Base-by-base conservation (phyloP, 1,140 invertebrate species). In the Tigriopus japonicus region DNA sequence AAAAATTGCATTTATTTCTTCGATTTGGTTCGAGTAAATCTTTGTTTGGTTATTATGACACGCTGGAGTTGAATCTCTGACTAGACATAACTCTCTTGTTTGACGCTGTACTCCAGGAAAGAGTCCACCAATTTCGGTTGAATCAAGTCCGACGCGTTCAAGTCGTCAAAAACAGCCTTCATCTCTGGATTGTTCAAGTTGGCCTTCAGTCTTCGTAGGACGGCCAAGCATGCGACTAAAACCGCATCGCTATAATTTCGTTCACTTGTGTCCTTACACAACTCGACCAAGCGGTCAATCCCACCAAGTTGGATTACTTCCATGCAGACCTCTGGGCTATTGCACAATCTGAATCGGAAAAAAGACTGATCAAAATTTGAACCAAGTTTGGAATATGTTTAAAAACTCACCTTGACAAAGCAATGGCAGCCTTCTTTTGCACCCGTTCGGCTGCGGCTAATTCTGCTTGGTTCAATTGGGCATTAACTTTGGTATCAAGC, bases 381-480 rank as follows among this genome's bases (percentile, higher is more conserved):
- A 43, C 10, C n/a, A 43, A 43, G n/a, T n/a, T 49, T 6, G 3
- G n/a, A 49, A 49, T 21, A 43, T 21, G 6, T 5, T 49, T 10
- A 49, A 49, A 17, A 9, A 17, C 52, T 56, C 24, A 80, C 76
- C 85, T 77, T 0, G 86, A 86, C 12, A 94, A 74, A 19, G 88
- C 87, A 53, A 88, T 85, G 1, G 86, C 82, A 0, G 86, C 80
- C 66, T 91, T 91, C 65, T 84, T 81, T 64, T 87, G 83, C 15
- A 93, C 72, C 45, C 78, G 71, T 64, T 86, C 84, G 21, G 82
- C 81, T 7, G 85, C 81, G 35, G 81, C 76, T 2, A 78, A 70
- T 65, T 81, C 74, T 21, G 79, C 54, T 53, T 64, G 60, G 28
- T 60, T 56, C 45, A 55, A 72, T 40, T 74, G 67, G 62, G 66